Evolutionary conservation across 1,140 invertebrate species (phyloP), one percentile per base, ranked within the genome.

Genomic region (Scaptodrosophila lebanonensis): DNA sequence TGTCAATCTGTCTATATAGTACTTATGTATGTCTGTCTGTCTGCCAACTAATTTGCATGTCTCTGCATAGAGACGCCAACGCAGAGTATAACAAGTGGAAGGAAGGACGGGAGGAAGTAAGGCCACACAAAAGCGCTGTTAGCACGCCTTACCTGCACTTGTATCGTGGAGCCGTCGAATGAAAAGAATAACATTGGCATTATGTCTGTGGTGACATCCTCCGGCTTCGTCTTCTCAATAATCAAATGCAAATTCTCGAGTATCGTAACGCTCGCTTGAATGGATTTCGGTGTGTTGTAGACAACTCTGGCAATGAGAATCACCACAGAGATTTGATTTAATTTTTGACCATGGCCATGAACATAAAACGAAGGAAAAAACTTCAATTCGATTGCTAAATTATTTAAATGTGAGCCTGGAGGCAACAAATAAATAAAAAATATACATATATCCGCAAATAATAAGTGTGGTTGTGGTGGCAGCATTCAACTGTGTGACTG

Each of bases 201-300:
- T 16, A 98, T 92, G 66, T 98, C 95, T 6, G 89, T 89, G 45
- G 92, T 88, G 16, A 96, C 90, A 50, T 97, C 95, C 12, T 95
- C 93, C 15, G 91, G 87, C 5, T 93, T 91, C 15, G 95, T 95
- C 87, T 98, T 98, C 70, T 94, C 92, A 73, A 98, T 89, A 66
- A 98, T 93, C 47, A 97, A 90, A 85, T 98, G 95, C 50, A 98
- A 88, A 88, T 97, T 97, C 88, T 98, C 96, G 63, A 98, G 87
- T 30, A 98, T 88, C 13, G 93, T 96, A 1, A 98, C 95, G 1
- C 95, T 95, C 1, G 95, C 95, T 88, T 97, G 93, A 50, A 96
- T 93, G 16, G 95, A 95, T 87, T 95, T 97, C 3, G 95, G 94
- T 50, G 92, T 91, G 64, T 90, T 91, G 86, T 97, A 94, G 16